Evolutionary conservation across 2,888 invertebrate genomes (phyloP).

Genomic region (Teleiodes luculella): DNA sequence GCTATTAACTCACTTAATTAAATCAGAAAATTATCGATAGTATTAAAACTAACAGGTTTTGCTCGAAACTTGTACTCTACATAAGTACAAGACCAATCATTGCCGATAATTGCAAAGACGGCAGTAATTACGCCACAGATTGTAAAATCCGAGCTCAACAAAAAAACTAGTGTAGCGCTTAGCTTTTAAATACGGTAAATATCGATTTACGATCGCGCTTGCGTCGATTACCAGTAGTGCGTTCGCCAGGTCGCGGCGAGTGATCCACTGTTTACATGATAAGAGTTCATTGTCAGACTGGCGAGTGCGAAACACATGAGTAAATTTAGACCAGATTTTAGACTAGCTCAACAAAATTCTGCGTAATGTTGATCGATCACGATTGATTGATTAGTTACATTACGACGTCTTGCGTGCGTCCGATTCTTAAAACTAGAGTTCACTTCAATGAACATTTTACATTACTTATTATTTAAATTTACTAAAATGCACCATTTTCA

Average conservation of each 20-base stretch:
- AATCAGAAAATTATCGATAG: background rate
- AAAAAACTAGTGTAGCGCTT: conserved; percentile 53
- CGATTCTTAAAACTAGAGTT: background rate
- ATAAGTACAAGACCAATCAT: conserved; percentile 22
- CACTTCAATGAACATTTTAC: background rate
- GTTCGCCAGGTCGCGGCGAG: conserved; percentile 63
- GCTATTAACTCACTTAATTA: background rate
- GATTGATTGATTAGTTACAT: conserved; percentile 21
- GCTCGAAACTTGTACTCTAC: background rate
- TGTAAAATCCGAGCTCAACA: conserved; percentile 60
- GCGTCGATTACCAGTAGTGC: conserved; percentile 62
- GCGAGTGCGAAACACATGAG: conserved; percentile 65
- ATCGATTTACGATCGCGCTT: conserved; percentile 66
- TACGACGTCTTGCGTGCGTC: background rate
- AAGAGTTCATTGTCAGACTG: conserved; percentile 74
- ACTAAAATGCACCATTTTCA: conserved; percentile 4
- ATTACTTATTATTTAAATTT: conserved; percentile 1
- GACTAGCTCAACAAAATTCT: conserved; percentile 48
- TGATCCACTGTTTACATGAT: conserved; percentile 69
- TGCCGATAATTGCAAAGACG: conserved; percentile 39
- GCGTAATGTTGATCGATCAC: conserved; percentile 40
- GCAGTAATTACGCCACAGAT: conserved; percentile 54
- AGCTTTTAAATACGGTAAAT: conserved; percentile 51
- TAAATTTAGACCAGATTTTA: conserved; percentile 65
- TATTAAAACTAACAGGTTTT: background rate